A percentile compares a stretch with the other conserved stretches of the same genome.
These are phyloP conservation scores for Sebastes nivosus DNA, from an alignment of 2,797 vertebrate genomes.

Conservation along the genomic window DNA sequence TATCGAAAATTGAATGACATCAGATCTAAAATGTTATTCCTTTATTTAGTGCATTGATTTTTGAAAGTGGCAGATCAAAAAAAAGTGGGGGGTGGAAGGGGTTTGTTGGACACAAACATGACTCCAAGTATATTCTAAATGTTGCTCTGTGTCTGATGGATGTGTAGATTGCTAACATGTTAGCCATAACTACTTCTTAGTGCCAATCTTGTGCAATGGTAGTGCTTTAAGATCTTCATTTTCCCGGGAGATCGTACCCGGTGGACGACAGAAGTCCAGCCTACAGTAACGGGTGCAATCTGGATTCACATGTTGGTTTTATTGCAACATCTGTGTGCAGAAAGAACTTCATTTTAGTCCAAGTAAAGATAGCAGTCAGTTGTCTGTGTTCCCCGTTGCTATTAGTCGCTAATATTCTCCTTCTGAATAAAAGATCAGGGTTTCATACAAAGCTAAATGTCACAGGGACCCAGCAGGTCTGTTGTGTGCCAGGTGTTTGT, in stretches of 20 bases:
- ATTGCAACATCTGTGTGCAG: not conserved
- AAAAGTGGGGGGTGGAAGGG: no score
- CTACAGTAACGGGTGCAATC: not conserved
- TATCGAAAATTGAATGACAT: no score
- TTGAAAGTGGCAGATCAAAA: no score
- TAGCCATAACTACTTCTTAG: no score
- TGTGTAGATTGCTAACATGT: no score
- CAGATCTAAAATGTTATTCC: no score
- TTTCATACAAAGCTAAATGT: not conserved
- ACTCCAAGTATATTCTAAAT: not conserved
- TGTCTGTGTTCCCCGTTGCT: not conserved
- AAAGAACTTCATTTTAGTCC: not conserved
- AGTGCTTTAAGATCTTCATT: no score
- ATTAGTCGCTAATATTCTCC: not conserved
- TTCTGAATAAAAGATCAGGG: not conserved
- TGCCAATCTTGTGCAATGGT: fast-evolving
- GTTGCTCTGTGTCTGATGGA: not conserved
- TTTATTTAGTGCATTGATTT: no score
- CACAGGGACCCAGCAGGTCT: not conserved
- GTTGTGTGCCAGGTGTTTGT: not conserved
- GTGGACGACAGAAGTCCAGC: no score
- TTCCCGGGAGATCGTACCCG: no score
- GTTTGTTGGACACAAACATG: no score
- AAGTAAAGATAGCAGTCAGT: not conserved
- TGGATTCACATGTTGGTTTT: not conserved